Conservation (phyloP, 2,113 vertebrate genomes). For the Panthera uncia region DNA sequence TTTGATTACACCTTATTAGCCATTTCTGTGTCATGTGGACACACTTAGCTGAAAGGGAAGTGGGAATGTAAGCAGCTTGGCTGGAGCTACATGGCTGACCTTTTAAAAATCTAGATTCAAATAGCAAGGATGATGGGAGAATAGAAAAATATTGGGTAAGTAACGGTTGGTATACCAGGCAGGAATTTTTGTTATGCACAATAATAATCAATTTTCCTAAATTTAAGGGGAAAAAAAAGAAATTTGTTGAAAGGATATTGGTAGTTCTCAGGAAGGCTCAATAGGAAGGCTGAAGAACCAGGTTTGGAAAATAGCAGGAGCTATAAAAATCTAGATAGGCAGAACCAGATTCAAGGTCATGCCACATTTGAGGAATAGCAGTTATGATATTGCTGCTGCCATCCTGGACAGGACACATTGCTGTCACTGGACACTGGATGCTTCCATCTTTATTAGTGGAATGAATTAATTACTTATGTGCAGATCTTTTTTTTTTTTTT, state of each 20-base stretch:
- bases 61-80: background rate
- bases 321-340: background rate
- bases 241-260: background rate
- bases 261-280: background rate
- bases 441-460: background rate
- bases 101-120: slow-evolving; percentile 1
- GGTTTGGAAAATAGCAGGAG: background rate
- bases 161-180: background rate
- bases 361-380: background rate
- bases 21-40: background rate
- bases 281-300: background rate
- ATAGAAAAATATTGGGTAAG: background rate
- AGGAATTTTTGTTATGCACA: background rate
- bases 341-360: background rate
- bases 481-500: background rate
- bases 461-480: background rate
- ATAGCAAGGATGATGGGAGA: background rate
- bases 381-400: background rate
- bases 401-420: background rate
- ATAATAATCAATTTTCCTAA: background rate
- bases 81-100: background rate
- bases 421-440: background rate
- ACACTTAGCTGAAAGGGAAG: background rate
- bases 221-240: background rate
- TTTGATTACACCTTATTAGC: background rate